Evolutionary conservation across 2,888 invertebrate species (phyloP), one percentile per base, ranked within the genome.

Genomic region (Prosapia bicincta): DNA sequence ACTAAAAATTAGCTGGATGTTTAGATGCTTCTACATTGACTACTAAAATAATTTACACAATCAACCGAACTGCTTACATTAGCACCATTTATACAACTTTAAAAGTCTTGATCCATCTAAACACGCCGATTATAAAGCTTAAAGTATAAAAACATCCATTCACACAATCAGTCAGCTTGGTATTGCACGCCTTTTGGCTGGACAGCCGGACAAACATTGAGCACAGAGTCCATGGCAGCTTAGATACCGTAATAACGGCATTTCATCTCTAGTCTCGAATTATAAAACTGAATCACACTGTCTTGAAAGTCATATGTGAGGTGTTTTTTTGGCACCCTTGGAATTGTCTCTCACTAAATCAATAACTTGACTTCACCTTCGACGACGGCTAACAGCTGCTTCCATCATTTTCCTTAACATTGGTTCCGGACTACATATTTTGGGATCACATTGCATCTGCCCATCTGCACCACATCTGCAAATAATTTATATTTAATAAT

Each of bases 391-490:
- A 3, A 78, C 78, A 0, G 93, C 93, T 74, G 92, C 93, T 72
- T 93, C 93, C 84, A 96, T 94, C 92, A 96, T 95, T 87, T 95
- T 94, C 84, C 93, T 89, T 83, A 96, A 87, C 92, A 95, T 93
- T 76, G 96, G 95, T 85, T 95, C 94, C 32, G 96, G 95, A 81
- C 93, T 93, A 86, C 96, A 96, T 79, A 91, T 91, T 85, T 93
- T 93, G 77, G 97, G 97, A 86, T 96, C 94, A 86, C 97, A 97
- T 86, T 95, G 92, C 96, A 97, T 96, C 86, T 95, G 93, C 82
- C 96, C 96, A 85, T 95, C 93, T 79, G 93, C 92, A 83, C 96
- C 96, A 87, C 97, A 97, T 86, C 96, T 95, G 86, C n/a, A 67
- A 24, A 67, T 0, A 66, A n/a, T n/a, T n/a, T n/a, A n/a, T n/a